A percentile compares a stretch with the other conserved stretches of the same genome.
These are phyloP conservation scores for Melanargia galathea DNA, from an alignment of 2,888 invertebrate genomes.

Conservation along the genomic window DNA sequence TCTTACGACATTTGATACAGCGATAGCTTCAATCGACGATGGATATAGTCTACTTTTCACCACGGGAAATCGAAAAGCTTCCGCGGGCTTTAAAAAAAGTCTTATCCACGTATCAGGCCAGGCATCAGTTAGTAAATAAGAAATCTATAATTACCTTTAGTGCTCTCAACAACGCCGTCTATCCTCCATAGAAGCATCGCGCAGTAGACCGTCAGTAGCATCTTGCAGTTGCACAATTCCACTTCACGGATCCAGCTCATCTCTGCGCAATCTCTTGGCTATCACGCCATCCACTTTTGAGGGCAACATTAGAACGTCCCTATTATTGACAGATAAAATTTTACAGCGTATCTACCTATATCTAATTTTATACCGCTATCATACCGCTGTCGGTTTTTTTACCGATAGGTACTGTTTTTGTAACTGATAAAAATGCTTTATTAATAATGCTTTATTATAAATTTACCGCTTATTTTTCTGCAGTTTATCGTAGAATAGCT, in stretches of 20 bases:
- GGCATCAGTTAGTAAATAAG: background rate
- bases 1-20: too few species aligned
- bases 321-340: conserved; percentile 7
- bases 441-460: too few species aligned
- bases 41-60: too few species aligned
- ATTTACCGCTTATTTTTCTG: background rate
- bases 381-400: background rate
- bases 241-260: conserved; percentile 70
- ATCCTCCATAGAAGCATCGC: conserved; percentile 73
- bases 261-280: conserved; percentile 64
- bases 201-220: conserved; percentile 68
- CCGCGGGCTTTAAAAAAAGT: too few species aligned
- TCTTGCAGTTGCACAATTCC: conserved; percentile 65
- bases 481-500: background rate
- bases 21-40: too few species aligned
- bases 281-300: conserved; percentile 60
- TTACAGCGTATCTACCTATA: background rate
- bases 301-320: conserved; percentile 67
- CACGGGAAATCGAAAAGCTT: background rate
- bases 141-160: conserved; percentile 62
- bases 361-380: background rate
- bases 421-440: background rate
- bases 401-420: background rate
- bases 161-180: conserved; percentile 73
- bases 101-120: too few species aligned